phyloP scores from a whole-genome alignment of 1,140 invertebrate species.

The Dreissena polymorpha region DNA sequence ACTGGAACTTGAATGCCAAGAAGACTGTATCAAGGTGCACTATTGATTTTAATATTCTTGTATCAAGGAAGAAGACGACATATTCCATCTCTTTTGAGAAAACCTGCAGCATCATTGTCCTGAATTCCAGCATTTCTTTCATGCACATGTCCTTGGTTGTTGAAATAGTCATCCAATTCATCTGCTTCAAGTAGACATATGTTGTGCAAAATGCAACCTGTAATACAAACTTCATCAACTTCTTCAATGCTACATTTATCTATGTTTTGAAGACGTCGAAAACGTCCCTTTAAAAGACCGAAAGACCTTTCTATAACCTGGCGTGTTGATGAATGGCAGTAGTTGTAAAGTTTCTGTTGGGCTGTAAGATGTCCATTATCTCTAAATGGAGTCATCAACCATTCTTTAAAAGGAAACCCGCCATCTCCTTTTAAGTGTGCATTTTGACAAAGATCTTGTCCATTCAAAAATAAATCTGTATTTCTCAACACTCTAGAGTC shows the following conservation, averaged over 20 bases:
- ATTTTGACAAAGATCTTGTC: constrained; percentile 23
- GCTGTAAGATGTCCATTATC: constrained; percentile 65
- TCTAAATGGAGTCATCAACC: constrained; percentile 57
- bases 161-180: background rate
- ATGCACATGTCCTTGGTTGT: background rate
- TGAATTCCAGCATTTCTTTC: background rate
- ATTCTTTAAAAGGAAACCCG: constrained; percentile 52
- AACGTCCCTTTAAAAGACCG: constrained; percentile 66
- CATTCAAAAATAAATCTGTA: constrained; percentile 44
- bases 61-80: background rate
- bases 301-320: constrained; percentile 71
- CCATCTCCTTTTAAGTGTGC: constrained; percentile 54
- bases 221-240: background rate
- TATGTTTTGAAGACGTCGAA: constrained; percentile 69
- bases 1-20: too few species aligned
- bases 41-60: background rate
- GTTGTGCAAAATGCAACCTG: background rate
- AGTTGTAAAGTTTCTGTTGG: constrained; percentile 69
- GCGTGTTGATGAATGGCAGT: constrained; percentile 58
- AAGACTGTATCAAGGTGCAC: too few species aligned
- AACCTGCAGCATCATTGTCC: background rate
- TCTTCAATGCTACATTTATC: background rate
- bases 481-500: constrained; percentile 30
- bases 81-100: background rate
- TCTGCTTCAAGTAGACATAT: background rate